phyloP scores from a whole-genome alignment of 2,888 invertebrate genomes.

The Scaptomyza cyrtandrae region DNA sequence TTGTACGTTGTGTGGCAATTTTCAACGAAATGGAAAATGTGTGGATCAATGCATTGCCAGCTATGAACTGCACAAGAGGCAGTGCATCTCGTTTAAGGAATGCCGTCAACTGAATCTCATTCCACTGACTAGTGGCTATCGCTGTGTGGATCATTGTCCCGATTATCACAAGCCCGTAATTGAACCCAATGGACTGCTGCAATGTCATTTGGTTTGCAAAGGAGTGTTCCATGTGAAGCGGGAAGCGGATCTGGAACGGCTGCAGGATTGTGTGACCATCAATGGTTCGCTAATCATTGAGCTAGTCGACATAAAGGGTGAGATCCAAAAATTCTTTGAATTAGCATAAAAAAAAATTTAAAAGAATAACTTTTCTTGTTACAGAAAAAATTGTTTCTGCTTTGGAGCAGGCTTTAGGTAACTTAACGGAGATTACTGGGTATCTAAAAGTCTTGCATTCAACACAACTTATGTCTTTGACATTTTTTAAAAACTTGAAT shows the following conservation, averaged over 20 bases:
- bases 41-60: slow-evolving; percentile 65
- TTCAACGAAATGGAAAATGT: slow-evolving; percentile 70
- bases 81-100: slow-evolving; percentile 62
- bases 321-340: not conserved
- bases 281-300: slow-evolving; percentile 88
- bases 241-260: slow-evolving; percentile 68
- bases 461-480: slow-evolving; percentile 87
- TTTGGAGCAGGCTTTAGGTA: slow-evolving; percentile 87
- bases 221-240: slow-evolving; percentile 67
- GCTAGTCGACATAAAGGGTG: slow-evolving; percentile 72
- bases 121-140: slow-evolving; percentile 55
- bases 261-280: slow-evolving; percentile 89
- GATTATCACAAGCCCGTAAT: slow-evolving; percentile 74
- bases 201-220: slow-evolving; percentile 68
- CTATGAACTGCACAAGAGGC: slow-evolving; percentile 58
- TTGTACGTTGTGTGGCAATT: slow-evolving; percentile 81
- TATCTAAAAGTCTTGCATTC: slow-evolving; percentile 88
- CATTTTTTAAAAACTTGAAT: slow-evolving; percentile 88
- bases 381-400: slow-evolving; percentile 81
- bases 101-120: slow-evolving; percentile 62
- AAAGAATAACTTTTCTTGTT: slow-evolving; percentile 7
- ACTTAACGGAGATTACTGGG: slow-evolving; percentile 88
- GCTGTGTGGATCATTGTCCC: slow-evolving; percentile 90
- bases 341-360: not conserved
- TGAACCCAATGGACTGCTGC: slow-evolving; percentile 18